phyloP scores from a whole-genome alignment of 2,888 invertebrate genomes.

The Andrena minutula region DNA sequence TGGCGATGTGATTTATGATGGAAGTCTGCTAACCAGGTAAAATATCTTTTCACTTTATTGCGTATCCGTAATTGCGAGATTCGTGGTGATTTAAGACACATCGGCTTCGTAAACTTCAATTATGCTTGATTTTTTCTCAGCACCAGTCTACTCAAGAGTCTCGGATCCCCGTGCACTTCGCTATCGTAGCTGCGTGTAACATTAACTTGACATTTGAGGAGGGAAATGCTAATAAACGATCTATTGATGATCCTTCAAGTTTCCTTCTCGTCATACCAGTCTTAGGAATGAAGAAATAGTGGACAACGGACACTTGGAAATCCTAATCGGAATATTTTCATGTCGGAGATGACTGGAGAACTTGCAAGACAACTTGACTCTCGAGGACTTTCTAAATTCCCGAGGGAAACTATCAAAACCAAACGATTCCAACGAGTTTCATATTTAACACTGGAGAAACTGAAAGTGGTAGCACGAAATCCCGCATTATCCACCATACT shows the following conservation, averaged over 20 bases:
- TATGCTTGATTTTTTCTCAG: not conserved
- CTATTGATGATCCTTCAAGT: not conserved
- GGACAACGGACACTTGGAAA: not conserved
- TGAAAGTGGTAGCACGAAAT: too few relatives aligned
- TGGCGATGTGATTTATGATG: slow-evolving; percentile 17
- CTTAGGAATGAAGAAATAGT: not conserved
- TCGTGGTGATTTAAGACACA: slow-evolving; percentile 28
- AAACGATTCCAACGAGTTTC: too few relatives aligned
- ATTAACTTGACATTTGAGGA: not conserved
- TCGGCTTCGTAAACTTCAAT: slow-evolving; percentile 41
- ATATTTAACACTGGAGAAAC: too few relatives aligned
- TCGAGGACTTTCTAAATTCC: too few relatives aligned
- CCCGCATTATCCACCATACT: too few relatives aligned
- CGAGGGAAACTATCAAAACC: too few relatives aligned
- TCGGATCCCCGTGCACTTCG: not conserved
- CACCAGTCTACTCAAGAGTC: not conserved
- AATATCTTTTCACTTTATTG: slow-evolving; percentile 37
- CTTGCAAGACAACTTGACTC: too few relatives aligned
- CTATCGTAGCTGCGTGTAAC: not conserved
- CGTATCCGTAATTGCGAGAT: slow-evolving; percentile 21
- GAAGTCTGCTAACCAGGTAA: slow-evolving; percentile 35
- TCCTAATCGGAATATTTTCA: too few relatives aligned
- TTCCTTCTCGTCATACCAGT: slow-evolving; percentile 7
- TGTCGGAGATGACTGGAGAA: too few relatives aligned
- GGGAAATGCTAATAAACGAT: slow-evolving; percentile 1